A percentile compares a stretch with the other conserved stretches of the same genome.
These are phyloP conservation scores for Adelosebastes latens DNA, from an alignment of 2,797 vertebrate species.

Conservation along the genomic window DNA sequence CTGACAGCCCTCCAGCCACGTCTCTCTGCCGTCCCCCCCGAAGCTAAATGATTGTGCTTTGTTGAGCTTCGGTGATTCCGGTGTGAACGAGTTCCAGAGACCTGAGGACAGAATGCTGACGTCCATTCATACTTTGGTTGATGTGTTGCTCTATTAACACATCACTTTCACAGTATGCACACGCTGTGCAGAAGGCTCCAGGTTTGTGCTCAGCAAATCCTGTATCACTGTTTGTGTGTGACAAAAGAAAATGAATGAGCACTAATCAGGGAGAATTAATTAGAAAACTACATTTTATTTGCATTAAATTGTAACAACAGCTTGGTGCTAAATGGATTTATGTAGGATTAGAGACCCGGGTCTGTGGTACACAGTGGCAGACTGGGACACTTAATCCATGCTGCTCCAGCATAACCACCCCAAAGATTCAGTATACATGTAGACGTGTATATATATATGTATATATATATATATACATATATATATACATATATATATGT, in stretches of 20 bases:
- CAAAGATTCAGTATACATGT: neutral
- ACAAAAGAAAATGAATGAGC: neutral
- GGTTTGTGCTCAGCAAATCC: neutral
- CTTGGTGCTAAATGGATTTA: neutral
- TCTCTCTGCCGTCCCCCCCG: neutral
- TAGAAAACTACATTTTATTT: slow-evolving; percentile 1
- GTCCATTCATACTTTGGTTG: neutral
- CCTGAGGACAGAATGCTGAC: neutral
- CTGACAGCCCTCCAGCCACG: neutral
- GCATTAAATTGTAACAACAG: neutral
- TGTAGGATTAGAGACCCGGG: neutral
- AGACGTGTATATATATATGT: neutral
- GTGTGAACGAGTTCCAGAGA: neutral
- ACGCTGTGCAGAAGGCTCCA: neutral
- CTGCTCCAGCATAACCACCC: neutral
- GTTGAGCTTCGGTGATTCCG: neutral
- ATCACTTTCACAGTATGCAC: neutral
- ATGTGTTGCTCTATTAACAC: neutral
- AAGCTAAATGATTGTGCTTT: neutral
- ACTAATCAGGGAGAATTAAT: neutral
- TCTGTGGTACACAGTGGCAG: neutral
- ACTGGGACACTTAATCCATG: neutral
- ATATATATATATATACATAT: no score
- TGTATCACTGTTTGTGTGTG: neutral
- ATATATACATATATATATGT: neutral